Percentiles rank a stretch among this genome's conserved stretches.
phyloP scores from a whole-genome alignment of 2,888 invertebrate species.

The Drosophila barbarae region DNA sequence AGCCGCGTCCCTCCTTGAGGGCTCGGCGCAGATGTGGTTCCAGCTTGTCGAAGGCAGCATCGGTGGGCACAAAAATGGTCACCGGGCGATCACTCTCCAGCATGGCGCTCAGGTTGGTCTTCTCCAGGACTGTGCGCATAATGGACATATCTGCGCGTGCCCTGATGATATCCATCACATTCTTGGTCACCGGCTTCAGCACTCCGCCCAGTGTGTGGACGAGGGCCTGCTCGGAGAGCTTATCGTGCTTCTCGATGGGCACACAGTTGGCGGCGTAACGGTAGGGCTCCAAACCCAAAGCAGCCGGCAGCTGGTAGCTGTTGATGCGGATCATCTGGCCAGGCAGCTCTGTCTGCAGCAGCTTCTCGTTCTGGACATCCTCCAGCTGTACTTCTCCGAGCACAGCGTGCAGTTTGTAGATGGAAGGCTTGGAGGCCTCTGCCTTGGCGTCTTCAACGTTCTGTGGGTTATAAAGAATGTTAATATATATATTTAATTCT shows the following conservation, averaged over 20 bases:
- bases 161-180: constrained; percentile 82
- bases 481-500: neutral
- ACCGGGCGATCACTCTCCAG: constrained; percentile 81
- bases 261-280: constrained; percentile 85
- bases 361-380: constrained; percentile 82
- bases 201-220: constrained; percentile 84
- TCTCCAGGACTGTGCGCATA: constrained; percentile 81
- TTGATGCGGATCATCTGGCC: constrained; percentile 79
- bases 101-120: constrained; percentile 81
- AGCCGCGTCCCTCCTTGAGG: constrained; percentile 82
- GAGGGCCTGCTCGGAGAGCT: constrained; percentile 84
- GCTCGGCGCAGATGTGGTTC: constrained; percentile 81
- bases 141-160: constrained; percentile 82
- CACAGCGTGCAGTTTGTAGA: constrained; percentile 82
- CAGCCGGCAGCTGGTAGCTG: constrained; percentile 72
- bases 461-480: constrained; percentile 63
- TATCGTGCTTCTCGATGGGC: constrained; percentile 82
- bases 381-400: constrained; percentile 82
- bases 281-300: constrained; percentile 69
- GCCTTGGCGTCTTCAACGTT: constrained; percentile 80
- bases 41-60: constrained; percentile 84
- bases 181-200: constrained; percentile 81
- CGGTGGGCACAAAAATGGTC: constrained; percentile 85
- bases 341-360: constrained; percentile 77
- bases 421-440: constrained; percentile 79